phyloP scores from a whole-genome alignment of 2,888 invertebrate genomes.

The Watsonalla cultraria region DNA sequence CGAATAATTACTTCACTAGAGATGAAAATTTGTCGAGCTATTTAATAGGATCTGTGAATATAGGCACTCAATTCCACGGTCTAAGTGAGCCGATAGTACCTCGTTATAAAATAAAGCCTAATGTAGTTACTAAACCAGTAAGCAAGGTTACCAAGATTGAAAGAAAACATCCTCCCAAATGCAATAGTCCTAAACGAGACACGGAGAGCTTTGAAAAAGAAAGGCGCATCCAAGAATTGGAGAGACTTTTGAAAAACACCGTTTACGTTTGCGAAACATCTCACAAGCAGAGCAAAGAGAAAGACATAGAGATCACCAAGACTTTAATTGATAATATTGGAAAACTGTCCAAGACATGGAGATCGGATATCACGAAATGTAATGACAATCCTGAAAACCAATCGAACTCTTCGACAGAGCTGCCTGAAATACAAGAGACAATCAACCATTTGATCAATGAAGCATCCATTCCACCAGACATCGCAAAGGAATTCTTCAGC shows the following conservation, averaged over 20 bases:
- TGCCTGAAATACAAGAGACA: constrained; percentile 50
- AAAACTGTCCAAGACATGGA: constrained; percentile 20
- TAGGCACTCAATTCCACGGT: constrained; percentile 47
- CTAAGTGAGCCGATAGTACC: constrained; percentile 20
- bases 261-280: constrained; percentile 53
- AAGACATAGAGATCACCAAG: constrained; percentile 57
- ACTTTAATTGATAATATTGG: constrained; percentile 48
- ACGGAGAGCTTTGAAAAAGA: constrained; percentile 51
- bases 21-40: constrained; percentile 47
- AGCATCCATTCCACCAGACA: constrained; percentile 40
- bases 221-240: constrained; percentile 53
- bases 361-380: constrained; percentile 11
- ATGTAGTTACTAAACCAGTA: constrained; percentile 9
- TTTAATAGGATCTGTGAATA: constrained; percentile 26
- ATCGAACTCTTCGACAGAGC: constrained; percentile 45
- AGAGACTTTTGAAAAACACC: constrained; percentile 56
- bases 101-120: constrained; percentile 13
- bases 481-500: constrained; percentile 53
- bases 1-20: constrained; percentile 41
- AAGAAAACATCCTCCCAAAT: constrained; percentile 4
- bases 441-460: constrained; percentile 55
- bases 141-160: constrained; percentile 10
- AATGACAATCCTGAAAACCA: constrained; percentile 19
- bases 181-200: constrained; percentile 22
- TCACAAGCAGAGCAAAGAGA: constrained; percentile 32